Base-by-base conservation (phyloP, 2,113 vertebrate species). In the Hippocampus zosterae region DNA sequence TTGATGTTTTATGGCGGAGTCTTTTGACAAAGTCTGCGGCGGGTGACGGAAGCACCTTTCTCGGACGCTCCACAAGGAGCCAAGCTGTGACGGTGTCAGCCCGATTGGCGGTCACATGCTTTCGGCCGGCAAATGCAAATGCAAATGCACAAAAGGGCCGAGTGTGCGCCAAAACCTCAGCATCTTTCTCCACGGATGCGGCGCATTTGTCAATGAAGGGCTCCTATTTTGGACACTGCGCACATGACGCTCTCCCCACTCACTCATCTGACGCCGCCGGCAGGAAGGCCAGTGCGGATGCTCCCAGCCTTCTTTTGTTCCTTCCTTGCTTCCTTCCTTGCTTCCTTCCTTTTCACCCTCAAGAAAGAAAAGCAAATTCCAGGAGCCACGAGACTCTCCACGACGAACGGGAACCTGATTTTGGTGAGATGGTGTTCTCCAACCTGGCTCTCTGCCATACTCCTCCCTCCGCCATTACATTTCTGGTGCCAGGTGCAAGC, bases 201-300 rank as follows among this genome's bases (percentile, higher is more conserved):
- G 6, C 25, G 63, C 63, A 65, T 65, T 65, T 46, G 63, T 7
- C 18, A 11, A 65, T 65, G 63, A 65, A 65, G 41, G 44, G 42
- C 5, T 23, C 63, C 23, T 65, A 42, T 65, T 23, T 46, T 65
- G 7, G 13, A 2, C 13, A 8, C 18, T 15, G 63, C 23, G 23
- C 63, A 27, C 63, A 44, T 65, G 63, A 65, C 63, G 13, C 5
- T 29, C 27, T 15, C 40, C 40, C 40, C 21, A n/a, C 21, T 64
- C 10, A 21, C 15, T 48, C 63, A 46, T 65, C 63, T 65, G 63
- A 65, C 42, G 33, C 33, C 7, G 21, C 52, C 48, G 7, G 21
- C 3, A 55, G 52, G 19, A 53, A 53, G 46, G 46, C 13, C 13
- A 5, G 46, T 16, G 46, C 13, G 13, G 15, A 15, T 13, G 42